These are phyloP conservation scores for Heteropelma amictum DNA, from an alignment of 2,888 invertebrate species.

Conservation along the genomic window DNA sequence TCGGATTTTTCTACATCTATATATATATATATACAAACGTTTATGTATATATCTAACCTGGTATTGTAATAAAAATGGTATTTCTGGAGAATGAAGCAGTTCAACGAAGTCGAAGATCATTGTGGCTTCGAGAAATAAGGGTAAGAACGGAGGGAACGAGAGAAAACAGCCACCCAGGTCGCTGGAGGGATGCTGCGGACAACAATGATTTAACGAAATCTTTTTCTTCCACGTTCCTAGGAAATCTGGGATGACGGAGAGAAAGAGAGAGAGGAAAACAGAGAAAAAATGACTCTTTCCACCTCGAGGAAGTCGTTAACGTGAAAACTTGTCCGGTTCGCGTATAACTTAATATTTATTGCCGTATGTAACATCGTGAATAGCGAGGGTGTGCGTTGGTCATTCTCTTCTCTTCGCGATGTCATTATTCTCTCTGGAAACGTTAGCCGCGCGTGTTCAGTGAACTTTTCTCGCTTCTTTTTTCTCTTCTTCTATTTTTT, in stretches of 20 bases:
- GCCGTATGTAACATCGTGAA: conserved; percentile 43
- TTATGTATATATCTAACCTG: neutral
- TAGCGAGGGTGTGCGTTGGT: conserved; percentile 1
- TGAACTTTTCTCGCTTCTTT: conserved; percentile 17
- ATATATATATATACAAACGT: neutral
- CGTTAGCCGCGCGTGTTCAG: conserved; percentile 35
- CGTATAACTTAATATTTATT: conserved; percentile 49
- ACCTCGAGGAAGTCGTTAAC: conserved; percentile 54
- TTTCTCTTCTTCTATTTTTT: neutral
- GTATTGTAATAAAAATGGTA: conserved; percentile 21
- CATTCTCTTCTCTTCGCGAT: conserved; percentile 8
- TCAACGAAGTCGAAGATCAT: conserved; percentile 54
- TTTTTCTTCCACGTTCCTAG: conserved; percentile 16
- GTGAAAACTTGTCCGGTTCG: conserved; percentile 30
- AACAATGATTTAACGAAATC: conserved; percentile 55
- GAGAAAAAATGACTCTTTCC: neutral
- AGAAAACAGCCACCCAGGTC: conserved; percentile 48
- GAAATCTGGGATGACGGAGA: conserved; percentile 11
- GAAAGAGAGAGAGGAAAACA: neutral
- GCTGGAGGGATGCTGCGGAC: conserved; percentile 49
- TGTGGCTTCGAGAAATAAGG: conserved; percentile 46
- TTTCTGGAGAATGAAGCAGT: conserved; percentile 28
- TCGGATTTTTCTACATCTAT: conserved; percentile 4
- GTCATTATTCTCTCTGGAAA: conserved; percentile 34
- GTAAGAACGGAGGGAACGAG: conserved; percentile 23